These are phyloP conservation scores for Lepus townsendii DNA, from an alignment of 2,797 vertebrate genomes.

Conservation along the genomic window DNA sequence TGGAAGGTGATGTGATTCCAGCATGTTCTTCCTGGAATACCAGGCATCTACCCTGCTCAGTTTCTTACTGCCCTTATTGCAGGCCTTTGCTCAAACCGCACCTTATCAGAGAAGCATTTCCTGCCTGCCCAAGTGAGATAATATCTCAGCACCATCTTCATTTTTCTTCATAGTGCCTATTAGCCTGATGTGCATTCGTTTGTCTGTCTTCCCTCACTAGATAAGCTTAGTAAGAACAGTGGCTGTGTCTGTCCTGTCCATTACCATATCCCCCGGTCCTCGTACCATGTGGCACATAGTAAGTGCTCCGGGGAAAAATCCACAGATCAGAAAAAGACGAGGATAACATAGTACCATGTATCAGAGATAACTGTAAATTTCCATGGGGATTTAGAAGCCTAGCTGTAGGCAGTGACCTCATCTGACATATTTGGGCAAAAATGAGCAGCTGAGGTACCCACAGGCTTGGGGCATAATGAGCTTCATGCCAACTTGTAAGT, in stretches of 20 bases:
- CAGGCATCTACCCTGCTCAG: not conserved
- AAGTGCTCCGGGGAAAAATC: not conserved
- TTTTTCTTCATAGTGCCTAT: not conserved
- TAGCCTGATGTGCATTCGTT: not conserved
- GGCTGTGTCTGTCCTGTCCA: not conserved
- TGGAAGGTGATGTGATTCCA: not conserved
- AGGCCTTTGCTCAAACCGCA: not conserved
- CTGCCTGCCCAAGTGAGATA: not conserved
- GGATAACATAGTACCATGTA: not conserved
- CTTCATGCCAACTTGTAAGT: not conserved
- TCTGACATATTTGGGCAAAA: slow-evolving; percentile 27
- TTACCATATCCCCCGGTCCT: not conserved
- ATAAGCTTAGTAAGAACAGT: not conserved
- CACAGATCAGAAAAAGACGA: not conserved
- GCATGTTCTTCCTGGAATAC: not conserved
- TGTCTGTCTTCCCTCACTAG: not conserved
- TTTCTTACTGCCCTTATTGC: not conserved
- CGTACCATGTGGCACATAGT: not conserved
- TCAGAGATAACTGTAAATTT: slow-evolving; percentile 1
- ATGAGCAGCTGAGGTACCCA: not conserved
- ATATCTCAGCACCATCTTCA: not conserved
- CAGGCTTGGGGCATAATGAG: not conserved
- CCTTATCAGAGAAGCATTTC: not conserved
- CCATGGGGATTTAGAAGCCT: slow-evolving; percentile 5
- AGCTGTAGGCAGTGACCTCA: not conserved